Conservation (phyloP, 23 tunicate genomes). For the Styela plicata region DNA sequence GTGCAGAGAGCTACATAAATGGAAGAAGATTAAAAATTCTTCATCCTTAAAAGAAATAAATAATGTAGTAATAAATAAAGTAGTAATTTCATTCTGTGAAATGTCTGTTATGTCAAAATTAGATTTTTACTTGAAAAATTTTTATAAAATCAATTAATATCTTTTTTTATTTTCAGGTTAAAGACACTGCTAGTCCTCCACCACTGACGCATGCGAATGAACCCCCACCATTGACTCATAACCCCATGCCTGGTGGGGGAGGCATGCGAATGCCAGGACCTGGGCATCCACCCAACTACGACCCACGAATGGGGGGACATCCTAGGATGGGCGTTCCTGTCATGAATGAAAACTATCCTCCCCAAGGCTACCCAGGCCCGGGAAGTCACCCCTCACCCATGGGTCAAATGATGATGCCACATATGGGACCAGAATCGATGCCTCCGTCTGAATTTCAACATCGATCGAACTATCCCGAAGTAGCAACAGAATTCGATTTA, state of each 20-base stretch:
- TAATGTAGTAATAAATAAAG: no score
- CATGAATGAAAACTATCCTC: constrained; percentile 19
- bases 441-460: constrained; percentile 27
- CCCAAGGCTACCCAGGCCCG: neutral
- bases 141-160: neutral
- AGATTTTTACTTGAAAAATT: no score
- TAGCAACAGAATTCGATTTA: constrained; percentile 65
- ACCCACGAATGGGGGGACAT: constrained; percentile 7
- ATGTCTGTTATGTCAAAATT: no score
- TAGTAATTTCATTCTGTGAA: no score
- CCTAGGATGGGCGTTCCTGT: constrained; percentile 9
- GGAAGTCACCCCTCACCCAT: constrained; percentile 18
- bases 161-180: constrained; percentile 51
- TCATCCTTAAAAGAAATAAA: no score
- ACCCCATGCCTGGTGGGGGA: constrained; percentile 39
- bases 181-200: constrained; percentile 79
- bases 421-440: constrained; percentile 26
- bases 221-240: constrained; percentile 49
- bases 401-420: constrained; percentile 26
- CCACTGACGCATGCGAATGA: constrained; percentile 65
- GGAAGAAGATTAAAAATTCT: no score
- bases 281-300: constrained; percentile 20
- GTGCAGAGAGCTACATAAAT: no score
- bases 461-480: constrained; percentile 2
- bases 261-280: constrained; percentile 18